Evolutionary conservation across 2,888 invertebrate genomes (phyloP).

Genomic region (Ommatoiulus sabulosus): DNA sequence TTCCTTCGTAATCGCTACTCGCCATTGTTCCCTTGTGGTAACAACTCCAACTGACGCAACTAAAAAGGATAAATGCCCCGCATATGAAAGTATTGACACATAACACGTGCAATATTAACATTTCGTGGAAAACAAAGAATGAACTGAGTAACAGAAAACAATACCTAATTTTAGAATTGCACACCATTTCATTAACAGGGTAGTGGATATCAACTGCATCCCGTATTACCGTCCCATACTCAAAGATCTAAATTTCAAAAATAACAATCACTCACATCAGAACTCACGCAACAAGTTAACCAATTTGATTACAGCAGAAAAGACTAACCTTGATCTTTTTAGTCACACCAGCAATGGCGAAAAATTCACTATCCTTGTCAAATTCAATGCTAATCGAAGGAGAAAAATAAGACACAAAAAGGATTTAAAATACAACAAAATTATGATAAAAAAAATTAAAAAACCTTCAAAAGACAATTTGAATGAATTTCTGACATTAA

Average conservation of each 20-base stretch:
- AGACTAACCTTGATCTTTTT: conserved; percentile 85
- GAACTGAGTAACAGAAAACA: conserved; percentile 80
- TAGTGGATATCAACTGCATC: conserved; percentile 92
- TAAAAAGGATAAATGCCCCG: conserved; percentile 65
- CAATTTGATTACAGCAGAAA: neutral
- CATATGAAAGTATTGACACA: too few relatives aligned
- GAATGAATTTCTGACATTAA: neutral
- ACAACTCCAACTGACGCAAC: conserved; percentile 93
- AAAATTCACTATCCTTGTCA: conserved; percentile 94
- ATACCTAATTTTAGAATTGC: conserved; percentile 84
- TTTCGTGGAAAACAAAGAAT: too few relatives aligned
- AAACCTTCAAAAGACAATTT: conserved; percentile 47
- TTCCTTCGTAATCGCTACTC: conserved; percentile 94
- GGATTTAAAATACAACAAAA: conserved; percentile 35
- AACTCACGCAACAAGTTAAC: neutral
- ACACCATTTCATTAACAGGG: conserved; percentile 90
- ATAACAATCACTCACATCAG: neutral
- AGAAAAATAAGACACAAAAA: neutral
- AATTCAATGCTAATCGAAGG: conserved; percentile 83
- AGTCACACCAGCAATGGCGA: conserved; percentile 95
- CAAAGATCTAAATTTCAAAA: conserved; percentile 72
- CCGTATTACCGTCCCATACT: conserved; percentile 85
- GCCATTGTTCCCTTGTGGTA: conserved; percentile 89
- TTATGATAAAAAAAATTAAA: too few relatives aligned
- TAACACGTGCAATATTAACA: too few relatives aligned